phyloP scores from a whole-genome alignment of 2,797 vertebrate species.

The Propithecus perrieri region DNA sequence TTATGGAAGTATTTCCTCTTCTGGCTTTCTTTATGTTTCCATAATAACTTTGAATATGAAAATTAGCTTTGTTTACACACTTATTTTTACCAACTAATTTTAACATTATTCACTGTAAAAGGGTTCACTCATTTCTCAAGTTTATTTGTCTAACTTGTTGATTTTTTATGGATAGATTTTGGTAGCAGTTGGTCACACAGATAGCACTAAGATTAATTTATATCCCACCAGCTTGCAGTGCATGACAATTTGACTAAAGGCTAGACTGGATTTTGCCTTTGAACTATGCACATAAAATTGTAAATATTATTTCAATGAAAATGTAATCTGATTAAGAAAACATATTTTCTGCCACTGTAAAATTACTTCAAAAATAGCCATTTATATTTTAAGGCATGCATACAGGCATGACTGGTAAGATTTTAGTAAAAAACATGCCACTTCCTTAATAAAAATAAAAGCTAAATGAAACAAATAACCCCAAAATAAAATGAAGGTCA shows the following conservation, averaged over 20 bases:
- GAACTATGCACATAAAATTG: not conserved
- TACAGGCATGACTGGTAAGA: not conserved
- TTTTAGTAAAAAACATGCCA: not conserved
- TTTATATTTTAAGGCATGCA: slow-evolving; percentile 33
- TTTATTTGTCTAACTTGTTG: not conserved
- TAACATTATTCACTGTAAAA: not conserved
- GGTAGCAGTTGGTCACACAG: not conserved
- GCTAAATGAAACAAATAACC: not conserved
- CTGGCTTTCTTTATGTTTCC: not conserved
- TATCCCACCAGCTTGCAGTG: not conserved
- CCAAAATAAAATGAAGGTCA: not conserved
- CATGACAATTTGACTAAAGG: not conserved
- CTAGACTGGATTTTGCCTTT: not conserved
- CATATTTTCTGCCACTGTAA: not conserved
- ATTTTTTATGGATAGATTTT: slow-evolving; percentile 14
- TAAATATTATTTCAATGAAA: slow-evolving; percentile 44
- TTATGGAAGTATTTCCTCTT: not conserved
- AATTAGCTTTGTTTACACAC: slow-evolving; percentile 4
- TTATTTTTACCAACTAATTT: slow-evolving; percentile 31
- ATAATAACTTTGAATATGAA: slow-evolving; percentile 29
- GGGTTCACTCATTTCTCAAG: not conserved
- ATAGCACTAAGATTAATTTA: not conserved
- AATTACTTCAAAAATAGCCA: not conserved
- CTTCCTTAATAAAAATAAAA: slow-evolving; percentile 51
- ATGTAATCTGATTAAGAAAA: slow-evolving; percentile 24